Conservation (phyloP, 1,140 invertebrate species). For the Hypothenemus hampei region DNA sequence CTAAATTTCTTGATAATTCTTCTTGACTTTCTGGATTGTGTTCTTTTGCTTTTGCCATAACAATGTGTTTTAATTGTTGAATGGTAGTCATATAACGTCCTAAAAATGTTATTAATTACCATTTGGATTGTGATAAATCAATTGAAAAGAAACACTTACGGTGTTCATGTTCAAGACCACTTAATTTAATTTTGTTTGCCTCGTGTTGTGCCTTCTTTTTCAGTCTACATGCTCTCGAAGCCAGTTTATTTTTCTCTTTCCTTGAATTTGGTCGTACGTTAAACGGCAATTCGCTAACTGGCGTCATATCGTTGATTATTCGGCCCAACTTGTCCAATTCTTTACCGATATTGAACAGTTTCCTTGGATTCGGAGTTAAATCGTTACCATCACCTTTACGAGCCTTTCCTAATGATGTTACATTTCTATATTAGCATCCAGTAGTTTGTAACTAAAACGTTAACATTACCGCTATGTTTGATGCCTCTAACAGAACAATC, state of each 20-base stretch:
- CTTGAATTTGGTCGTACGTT: slow-evolving; percentile 84
- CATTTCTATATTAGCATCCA: background rate
- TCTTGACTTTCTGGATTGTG: slow-evolving; percentile 52
- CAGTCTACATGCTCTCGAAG: slow-evolving; percentile 89
- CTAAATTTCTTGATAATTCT: slow-evolving; percentile 60
- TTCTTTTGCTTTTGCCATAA: slow-evolving; percentile 57
- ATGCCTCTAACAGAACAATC: slow-evolving; percentile 84
- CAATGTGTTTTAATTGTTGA: slow-evolving; percentile 58
- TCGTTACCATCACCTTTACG: slow-evolving; percentile 97
- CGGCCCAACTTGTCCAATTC: slow-evolving; percentile 88
- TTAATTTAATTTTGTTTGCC: slow-evolving; percentile 92
- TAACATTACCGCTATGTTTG: slow-evolving; percentile 51
- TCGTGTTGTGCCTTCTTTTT: slow-evolving; percentile 95
- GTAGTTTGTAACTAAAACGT: background rate
- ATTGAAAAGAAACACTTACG: slow-evolving; percentile 58
- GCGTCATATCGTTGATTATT: slow-evolving; percentile 93
- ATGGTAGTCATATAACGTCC: slow-evolving; percentile 64
- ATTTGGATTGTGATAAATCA: slow-evolving; percentile 11
- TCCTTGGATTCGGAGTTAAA: slow-evolving; percentile 89
- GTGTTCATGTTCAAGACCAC: slow-evolving; percentile 89
- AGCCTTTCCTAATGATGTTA: slow-evolving; percentile 53
- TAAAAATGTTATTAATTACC: slow-evolving; percentile 44
- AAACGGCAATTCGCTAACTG: slow-evolving; percentile 87
- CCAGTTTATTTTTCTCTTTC: slow-evolving; percentile 97
- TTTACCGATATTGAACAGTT: slow-evolving; percentile 83